phyloP scores from a whole-genome alignment of 2,113 vertebrate species.

The Gymnarchus niloticus region DNA sequence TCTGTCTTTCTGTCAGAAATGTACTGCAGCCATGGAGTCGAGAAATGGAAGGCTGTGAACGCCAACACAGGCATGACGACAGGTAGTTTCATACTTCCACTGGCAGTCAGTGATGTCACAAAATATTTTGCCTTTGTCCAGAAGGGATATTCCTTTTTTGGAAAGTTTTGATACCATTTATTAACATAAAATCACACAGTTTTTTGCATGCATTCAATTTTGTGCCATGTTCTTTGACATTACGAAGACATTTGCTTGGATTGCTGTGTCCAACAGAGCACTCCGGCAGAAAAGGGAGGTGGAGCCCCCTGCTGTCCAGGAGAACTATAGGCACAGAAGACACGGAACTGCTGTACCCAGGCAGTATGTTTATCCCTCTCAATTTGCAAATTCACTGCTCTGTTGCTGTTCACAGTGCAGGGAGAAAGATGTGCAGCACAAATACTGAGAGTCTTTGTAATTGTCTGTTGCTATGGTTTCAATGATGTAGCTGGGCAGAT shows the following conservation, averaged over 20 bases:
- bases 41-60: constrained; percentile 24
- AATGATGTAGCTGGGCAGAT: not conserved
- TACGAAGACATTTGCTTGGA: not conserved
- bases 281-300: constrained; percentile 42
- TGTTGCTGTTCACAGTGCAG: not conserved
- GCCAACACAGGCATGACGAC: constrained; percentile 27
- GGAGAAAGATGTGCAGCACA: not conserved
- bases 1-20: constrained; percentile 23
- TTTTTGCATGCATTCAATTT: not conserved
- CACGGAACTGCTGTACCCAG: not conserved
- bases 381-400: not conserved
- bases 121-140: not conserved
- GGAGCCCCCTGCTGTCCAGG: constrained; percentile 13
- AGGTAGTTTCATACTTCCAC: constrained; percentile 18
- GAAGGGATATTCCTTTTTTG: not conserved
- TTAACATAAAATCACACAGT: not conserved
- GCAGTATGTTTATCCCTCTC: not conserved
- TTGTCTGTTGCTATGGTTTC: not conserved
- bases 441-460: not conserved
- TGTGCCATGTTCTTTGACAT: not conserved
- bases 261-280: constrained; percentile 39
- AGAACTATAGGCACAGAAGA: not conserved
- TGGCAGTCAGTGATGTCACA: not conserved
- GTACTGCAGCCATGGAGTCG: constrained; percentile 22
- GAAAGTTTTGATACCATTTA: not conserved